These are phyloP conservation scores for Sycophila sp. DNA, from an alignment of 1,140 invertebrate species.

Conservation along the genomic window DNA sequence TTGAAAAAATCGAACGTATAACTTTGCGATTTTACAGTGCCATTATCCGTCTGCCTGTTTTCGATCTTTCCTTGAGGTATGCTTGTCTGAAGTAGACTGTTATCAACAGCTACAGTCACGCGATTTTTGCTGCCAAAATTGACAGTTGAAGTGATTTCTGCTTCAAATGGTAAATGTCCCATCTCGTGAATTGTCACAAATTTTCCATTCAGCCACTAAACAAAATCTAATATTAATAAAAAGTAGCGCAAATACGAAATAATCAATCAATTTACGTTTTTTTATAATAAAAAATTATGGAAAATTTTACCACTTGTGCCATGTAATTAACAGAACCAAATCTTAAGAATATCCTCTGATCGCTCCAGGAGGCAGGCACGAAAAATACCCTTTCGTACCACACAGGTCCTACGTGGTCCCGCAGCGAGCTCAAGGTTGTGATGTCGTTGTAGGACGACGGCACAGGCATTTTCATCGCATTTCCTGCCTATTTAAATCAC, in stretches of 20 bases:
- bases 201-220: constrained; percentile 89
- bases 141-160: constrained; percentile 79
- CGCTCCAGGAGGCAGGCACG: constrained; percentile 78
- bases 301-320: constrained; percentile 81
- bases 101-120: constrained; percentile 94
- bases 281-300: neutral
- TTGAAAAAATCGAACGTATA: constrained; percentile 98
- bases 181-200: constrained; percentile 85
- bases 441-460: constrained; percentile 97
- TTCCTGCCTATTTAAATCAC: constrained; percentile 66
- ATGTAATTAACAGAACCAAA: constrained; percentile 92
- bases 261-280: neutral
- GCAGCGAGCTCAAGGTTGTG: constrained; percentile 79
- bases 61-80: constrained; percentile 83
- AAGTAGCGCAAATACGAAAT: too few relatives aligned
- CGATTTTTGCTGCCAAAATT: constrained; percentile 77
- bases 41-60: constrained; percentile 72
- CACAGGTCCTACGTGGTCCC: constrained; percentile 94
- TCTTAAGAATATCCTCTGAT: constrained; percentile 79
- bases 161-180: constrained; percentile 94
- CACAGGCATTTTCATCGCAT: constrained; percentile 87
- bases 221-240: too few relatives aligned
- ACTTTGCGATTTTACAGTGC: constrained; percentile 76
- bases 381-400: constrained; percentile 90
- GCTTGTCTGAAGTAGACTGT: constrained; percentile 83